A percentile compares a stretch with the other conserved stretches of the same genome.
Conservation (phyloP, 2,888 invertebrate genomes). For the Eristalis intricaria region DNA sequence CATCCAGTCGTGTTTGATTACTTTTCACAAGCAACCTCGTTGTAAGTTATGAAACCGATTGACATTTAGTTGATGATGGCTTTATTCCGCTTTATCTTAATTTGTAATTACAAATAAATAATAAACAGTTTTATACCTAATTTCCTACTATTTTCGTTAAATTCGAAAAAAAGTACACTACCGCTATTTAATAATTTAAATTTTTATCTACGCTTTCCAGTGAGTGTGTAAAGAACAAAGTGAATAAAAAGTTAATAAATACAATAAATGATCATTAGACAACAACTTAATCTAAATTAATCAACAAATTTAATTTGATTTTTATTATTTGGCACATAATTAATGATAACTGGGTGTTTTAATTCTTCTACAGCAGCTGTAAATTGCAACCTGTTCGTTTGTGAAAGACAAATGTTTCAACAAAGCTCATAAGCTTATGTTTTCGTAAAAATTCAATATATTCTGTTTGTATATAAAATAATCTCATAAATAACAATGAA, state of each 20-base stretch:
- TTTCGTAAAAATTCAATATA: neutral
- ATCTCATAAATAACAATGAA: neutral
- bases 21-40: neutral
- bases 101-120: slow-evolving; percentile 40
- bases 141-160: slow-evolving; percentile 25
- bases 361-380: neutral
- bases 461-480: neutral
- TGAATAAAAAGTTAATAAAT: slow-evolving; percentile 17
- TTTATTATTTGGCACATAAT: slow-evolving; percentile 64
- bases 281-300: slow-evolving; percentile 4
- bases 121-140: slow-evolving; percentile 37
- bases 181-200: slow-evolving; percentile 20
- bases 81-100: neutral
- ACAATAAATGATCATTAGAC: slow-evolving; percentile 1
- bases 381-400: neutral
- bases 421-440: neutral
- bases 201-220: slow-evolving; percentile 5
- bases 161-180: slow-evolving; percentile 51
- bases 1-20: too few relatives aligned
- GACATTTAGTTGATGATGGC: neutral
- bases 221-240: slow-evolving; percentile 48
- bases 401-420: neutral
- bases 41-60: neutral
- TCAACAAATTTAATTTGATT: slow-evolving; percentile 45
- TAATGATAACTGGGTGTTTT: slow-evolving; percentile 50